phyloP scores from a whole-genome alignment of 2,888 invertebrate genomes.

The Beris morrisii region DNA sequence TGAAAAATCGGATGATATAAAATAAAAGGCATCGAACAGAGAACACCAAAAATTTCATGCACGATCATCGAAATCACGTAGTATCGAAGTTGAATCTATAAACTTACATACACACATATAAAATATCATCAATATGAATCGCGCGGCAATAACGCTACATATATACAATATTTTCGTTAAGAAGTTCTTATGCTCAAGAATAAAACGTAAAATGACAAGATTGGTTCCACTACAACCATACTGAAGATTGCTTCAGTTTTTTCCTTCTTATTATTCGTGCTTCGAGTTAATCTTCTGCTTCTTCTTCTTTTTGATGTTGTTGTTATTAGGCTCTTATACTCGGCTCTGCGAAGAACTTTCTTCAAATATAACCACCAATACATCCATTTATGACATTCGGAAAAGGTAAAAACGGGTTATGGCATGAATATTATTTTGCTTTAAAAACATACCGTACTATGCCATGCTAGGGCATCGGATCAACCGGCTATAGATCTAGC shows the following conservation, averaged over 20 bases:
- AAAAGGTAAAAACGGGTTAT: constrained; percentile 40
- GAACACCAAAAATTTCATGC: too few species aligned
- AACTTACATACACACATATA: too few species aligned
- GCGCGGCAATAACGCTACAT: too few species aligned
- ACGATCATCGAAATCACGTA: too few species aligned
- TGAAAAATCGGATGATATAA: too few species aligned
- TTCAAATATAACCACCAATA: constrained; percentile 21
- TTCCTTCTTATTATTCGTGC: neutral
- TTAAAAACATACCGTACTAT: constrained; percentile 16
- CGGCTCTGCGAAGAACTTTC: constrained; percentile 3
- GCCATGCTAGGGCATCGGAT: constrained; percentile 5
- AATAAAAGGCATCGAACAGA: too few species aligned
- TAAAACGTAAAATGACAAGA: constrained; percentile 24
- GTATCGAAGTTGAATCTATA: too few species aligned
- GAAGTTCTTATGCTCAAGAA: constrained; percentile 10
- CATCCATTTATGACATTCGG: constrained; percentile 38
- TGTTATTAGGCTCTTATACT: neutral
- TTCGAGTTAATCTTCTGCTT: neutral
- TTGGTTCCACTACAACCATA: constrained; percentile 7
- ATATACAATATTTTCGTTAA: neutral
- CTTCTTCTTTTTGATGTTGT: neutral
- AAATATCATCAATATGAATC: too few species aligned
- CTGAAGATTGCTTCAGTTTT: neutral
- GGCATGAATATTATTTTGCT: constrained; percentile 43
- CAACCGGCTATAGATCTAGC: neutral